Evolutionary conservation across 2,113 vertebrate species (phyloP), one percentile per base, ranked within the genome.

Genomic region (Xiphophorus couchianus): DNA sequence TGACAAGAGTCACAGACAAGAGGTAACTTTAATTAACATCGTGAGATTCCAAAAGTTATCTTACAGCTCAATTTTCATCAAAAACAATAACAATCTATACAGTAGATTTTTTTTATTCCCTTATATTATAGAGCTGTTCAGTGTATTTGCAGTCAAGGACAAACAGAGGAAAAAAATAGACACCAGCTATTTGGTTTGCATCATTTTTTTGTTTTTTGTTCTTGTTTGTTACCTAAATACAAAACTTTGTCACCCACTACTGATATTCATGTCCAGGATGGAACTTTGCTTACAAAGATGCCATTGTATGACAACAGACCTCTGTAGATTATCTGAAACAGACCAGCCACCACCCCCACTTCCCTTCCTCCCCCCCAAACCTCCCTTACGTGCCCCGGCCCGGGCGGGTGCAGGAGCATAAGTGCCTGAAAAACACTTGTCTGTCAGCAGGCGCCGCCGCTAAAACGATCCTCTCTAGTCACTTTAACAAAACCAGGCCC

Each of bases 21-120:
- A 98, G 96, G 96, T 96, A 97, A 98, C 96, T 98, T 98, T 98
- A 98, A 97, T 98, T 98, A 98, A 97, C 97, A 97, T 96, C 95
- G 96, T 98, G 96, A 97, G 97, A 97, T 95, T 97, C 96, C 95
- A 98, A 98, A 98, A 97, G 94, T 97, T 97, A 94, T 94, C 96
- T 97, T 98, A 98, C 97, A 98, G 96, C 95, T 98, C 96, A 96
- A 94, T 95, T 95, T 97, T 97, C 96, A 97, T 96, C 96, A 96
- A 97, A 97, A 97, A 97, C 96, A 96, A 97, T 97, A 97, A 97
- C 96, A 98, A 97, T 97, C 95, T 97, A 96, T 98, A 98, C 97
- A 98, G 96, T 98, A 96, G 95, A 96, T 94, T 95, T 95, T 95
- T 95, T 95, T 94, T 78, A 84, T 91, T 84, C 87, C 85, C 80